Evolutionary conservation across 2,888 invertebrate genomes (phyloP).

Genomic region (Limnephilus lunatus): DNA sequence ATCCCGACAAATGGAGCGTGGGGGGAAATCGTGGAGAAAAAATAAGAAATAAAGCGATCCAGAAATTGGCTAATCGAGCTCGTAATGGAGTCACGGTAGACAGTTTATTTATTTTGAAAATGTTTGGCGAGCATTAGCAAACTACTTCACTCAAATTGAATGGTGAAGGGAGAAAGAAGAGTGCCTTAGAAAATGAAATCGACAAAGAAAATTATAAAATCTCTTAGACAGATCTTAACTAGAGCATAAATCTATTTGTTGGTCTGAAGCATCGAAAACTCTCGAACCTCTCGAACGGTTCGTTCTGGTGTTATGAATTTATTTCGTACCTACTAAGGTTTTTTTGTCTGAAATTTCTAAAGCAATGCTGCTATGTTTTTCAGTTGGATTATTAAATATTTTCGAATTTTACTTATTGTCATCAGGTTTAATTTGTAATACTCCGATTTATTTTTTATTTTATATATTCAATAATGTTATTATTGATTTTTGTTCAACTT

Average conservation of each 20-base stretch:
- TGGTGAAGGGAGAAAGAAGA: background rate
- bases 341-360: background rate
- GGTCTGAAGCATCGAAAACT: background rate
- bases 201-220: background rate
- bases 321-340: background rate
- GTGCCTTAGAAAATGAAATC: background rate
- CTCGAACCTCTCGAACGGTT: background rate
- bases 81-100: conserved; percentile 54
- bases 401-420: too few relatives aligned
- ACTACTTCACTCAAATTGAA: background rate
- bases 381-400: background rate
- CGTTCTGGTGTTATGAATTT: background rate
- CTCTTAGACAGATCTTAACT: background rate
- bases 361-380: background rate
- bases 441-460: too few relatives aligned
- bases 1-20: conserved; percentile 14
- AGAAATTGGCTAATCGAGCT: conserved; percentile 58
- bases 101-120: conserved; percentile 21
- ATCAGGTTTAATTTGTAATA: too few relatives aligned
- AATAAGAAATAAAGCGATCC: conserved; percentile 54
- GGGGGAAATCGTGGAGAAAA: conserved; percentile 34
- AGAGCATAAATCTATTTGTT: background rate
- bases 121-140: conserved; percentile 6
- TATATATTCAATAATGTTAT: too few relatives aligned
- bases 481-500: too few relatives aligned